A percentile compares a stretch with the other conserved stretches of the same genome.
Evolutionary conservation across 2,888 invertebrate species (phyloP).

Genomic region (Eupeodes latifasciatus): DNA sequence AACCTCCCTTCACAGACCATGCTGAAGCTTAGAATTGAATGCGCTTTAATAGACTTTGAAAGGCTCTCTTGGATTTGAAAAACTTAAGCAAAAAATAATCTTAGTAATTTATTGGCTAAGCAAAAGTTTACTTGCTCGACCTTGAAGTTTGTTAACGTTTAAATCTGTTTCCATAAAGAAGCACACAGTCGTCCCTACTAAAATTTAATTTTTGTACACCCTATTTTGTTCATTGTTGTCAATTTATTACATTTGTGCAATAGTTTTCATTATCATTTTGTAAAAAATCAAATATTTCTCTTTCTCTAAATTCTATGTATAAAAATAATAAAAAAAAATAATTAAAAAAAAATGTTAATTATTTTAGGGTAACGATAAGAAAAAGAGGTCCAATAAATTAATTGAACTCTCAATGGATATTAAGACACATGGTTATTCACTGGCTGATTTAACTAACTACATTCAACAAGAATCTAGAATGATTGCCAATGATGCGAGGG

Average conservation of each 20-base stretch:
- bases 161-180: constrained; percentile 2
- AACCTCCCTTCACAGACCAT: too few species aligned
- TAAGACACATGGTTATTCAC: constrained; percentile 89
- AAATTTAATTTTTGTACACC: background rate
- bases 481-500: constrained; percentile 94
- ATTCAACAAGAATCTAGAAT: constrained; percentile 93
- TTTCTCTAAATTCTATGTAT: background rate
- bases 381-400: constrained; percentile 91
- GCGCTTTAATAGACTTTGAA: too few species aligned
- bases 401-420: constrained; percentile 93
- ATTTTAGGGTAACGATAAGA: constrained; percentile 86
- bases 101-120: too few species aligned
- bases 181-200: constrained; percentile 26
- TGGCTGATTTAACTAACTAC: constrained; percentile 89
- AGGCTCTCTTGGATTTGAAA: too few species aligned
- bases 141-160: background rate
- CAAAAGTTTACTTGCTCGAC: background rate
- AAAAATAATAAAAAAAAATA: background rate
- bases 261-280: constrained; percentile 49
- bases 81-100: too few species aligned
- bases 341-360: background rate
- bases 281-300: background rate
- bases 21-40: too few species aligned
- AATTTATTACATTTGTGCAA: constrained; percentile 40
- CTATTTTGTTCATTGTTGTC: background rate